Evolutionary conservation across 2,113 vertebrate species (phyloP).

Genomic region (Nasalis larvatus): DNA sequence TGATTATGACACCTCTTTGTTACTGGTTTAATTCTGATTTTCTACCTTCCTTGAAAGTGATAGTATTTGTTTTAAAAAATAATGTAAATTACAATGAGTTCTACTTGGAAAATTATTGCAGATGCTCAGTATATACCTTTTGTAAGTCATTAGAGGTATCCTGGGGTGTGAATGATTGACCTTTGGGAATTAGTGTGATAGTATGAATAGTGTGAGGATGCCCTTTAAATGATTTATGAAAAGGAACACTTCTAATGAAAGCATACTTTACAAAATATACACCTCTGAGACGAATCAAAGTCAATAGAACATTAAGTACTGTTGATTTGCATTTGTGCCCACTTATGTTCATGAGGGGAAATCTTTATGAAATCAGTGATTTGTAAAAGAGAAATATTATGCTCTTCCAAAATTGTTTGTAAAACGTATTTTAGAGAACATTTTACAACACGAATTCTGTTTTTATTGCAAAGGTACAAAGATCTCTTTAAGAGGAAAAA

Average conservation of each 20-base stretch:
- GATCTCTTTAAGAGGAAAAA: background rate
- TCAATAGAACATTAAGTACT: background rate
- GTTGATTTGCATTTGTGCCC: background rate
- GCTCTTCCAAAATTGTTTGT: background rate
- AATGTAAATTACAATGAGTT: background rate
- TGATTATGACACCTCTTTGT: background rate
- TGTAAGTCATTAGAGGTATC: background rate
- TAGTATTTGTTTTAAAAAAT: background rate
- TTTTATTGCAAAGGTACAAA: background rate
- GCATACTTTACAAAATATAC: background rate
- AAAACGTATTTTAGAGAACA: background rate
- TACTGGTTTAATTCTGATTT: background rate
- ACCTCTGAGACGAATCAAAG: background rate
- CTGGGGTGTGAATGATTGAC: background rate
- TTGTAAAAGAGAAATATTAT: background rate
- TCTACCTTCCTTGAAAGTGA: background rate
- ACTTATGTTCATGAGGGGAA: background rate
- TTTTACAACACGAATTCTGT: background rate
- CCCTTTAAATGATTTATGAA: conserved; percentile 13
- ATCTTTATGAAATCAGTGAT: background rate
- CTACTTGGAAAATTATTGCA: background rate
- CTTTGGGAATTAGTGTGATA: conserved; percentile 19
- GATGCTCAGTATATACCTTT: background rate
- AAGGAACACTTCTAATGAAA: background rate
- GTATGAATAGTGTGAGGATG: background rate